A percentile compares a stretch with the other conserved stretches of the same genome.
Conservation (phyloP, 2,113 vertebrate species). For the Nothobranchius furzeri region DNA sequence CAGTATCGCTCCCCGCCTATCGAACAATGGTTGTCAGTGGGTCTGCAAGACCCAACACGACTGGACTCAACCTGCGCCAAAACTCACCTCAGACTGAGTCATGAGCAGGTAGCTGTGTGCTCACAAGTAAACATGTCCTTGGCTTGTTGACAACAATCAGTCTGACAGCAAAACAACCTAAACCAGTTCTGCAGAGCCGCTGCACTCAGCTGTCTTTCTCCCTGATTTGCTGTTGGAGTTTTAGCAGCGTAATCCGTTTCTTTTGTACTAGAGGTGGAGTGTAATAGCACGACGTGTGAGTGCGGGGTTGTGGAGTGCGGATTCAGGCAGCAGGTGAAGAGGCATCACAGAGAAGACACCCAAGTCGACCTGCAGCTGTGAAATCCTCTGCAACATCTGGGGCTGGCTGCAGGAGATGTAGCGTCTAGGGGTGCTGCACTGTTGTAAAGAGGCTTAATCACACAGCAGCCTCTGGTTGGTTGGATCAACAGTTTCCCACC, state of each 20-base stretch:
- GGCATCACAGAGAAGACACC: conserved; percentile 26
- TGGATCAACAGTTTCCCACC: conserved; percentile 77
- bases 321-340: conserved; percentile 20
- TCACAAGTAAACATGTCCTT: conserved; percentile 36
- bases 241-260: conserved; percentile 63
- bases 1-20: conserved; percentile 38
- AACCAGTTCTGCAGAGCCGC: conserved; percentile 66
- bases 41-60: conserved; percentile 37
- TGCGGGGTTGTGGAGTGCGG: conserved; percentile 34
- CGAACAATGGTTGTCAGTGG: conserved; percentile 52
- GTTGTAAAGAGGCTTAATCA: conserved; percentile 79
- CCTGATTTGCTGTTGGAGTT: conserved; percentile 13
- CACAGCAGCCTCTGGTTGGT: conserved; percentile 76
- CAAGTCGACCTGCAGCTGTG: conserved; percentile 62
- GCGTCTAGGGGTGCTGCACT: conserved; percentile 67
- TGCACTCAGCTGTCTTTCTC: conserved; percentile 4
- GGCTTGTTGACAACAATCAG: conserved; percentile 50
- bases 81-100: conserved; percentile 30
- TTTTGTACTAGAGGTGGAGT: conserved; percentile 29
- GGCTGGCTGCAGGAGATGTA: conserved; percentile 64
- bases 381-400: conserved; percentile 74
- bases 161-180: conserved; percentile 64
- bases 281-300: conserved; percentile 24
- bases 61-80: conserved; percentile 65
- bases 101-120: conserved; percentile 16